Evolutionary conservation across 2,113 vertebrate genomes (phyloP), one percentile per base, ranked within the genome.

Genomic region (Nansenia antarctica): DNA sequence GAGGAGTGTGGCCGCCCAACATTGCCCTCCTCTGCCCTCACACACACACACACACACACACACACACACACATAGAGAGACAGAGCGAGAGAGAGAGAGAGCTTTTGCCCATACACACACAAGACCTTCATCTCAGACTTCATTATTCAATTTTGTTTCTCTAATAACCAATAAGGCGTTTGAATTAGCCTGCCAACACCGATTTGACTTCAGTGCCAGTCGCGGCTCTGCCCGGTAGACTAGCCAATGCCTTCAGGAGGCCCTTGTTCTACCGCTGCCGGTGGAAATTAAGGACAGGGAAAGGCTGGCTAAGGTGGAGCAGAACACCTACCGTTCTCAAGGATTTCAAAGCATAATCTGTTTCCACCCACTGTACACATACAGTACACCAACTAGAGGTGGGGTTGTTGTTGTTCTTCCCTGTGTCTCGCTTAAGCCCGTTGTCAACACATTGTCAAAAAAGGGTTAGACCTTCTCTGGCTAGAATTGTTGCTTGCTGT

Each of bases 131-230:
- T 70, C 72, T 71, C 61, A 9, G 64, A 85, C 79, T 89, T 86
- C 73, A 90, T 93, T 93, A 91, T 92, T 92, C 86, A 91, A 92
- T 92, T 91, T 90, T 84, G 85, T 74, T 75, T 62, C 74, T 86
- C 84, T 93, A 91, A 91, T 90, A 85, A 84, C 83, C 82, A 82
- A 75, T 87, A 82, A 78, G 68, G 62, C 68, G 68, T 82, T 58
- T 39, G 87, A 90, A 90, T 93, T 89, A 91, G 82, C 74, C 88
- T 92, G 90, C 89, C 91, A 92, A 84, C 82, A 88, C 72, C 79
- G 74, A 90, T 91, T 90, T 89, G 83, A 84, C 80, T 85, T 80
- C 31, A 32, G 64, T 65, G 84, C 6, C n/a, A 60, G 9, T 22
- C 47, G n/a, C n/a, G n/a, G n/a, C n/a, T n/a, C n/a, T n/a, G n/a